A percentile compares a stretch with the other conserved stretches of the same genome.
Conservation (phyloP, 2,888 invertebrate species). For the Nemurella pictetii region DNA sequence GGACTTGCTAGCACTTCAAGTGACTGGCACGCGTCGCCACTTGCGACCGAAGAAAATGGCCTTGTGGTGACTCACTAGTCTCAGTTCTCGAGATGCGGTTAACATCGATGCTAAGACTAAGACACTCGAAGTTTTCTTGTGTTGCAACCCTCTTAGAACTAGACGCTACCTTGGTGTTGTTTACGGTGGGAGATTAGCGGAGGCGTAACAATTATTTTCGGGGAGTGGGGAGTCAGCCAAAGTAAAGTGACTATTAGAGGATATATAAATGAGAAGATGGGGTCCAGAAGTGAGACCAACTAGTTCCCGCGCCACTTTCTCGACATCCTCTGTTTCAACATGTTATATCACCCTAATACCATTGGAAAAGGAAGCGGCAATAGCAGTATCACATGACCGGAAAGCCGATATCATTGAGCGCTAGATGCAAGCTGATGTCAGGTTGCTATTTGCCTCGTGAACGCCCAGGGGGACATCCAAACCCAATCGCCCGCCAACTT, state of each 20-base stretch:
- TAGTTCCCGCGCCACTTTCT: slow-evolving; percentile 52
- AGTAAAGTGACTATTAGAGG: not conserved
- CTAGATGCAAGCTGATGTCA: not conserved
- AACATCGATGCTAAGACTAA: no score
- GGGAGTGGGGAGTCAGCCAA: not conserved
- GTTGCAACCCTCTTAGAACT: no score
- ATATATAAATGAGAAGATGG: not conserved
- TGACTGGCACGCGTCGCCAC: not conserved
- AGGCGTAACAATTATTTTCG: not conserved
- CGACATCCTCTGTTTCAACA: slow-evolving; percentile 49
- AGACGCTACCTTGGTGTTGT: not conserved
- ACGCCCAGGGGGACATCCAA: not conserved
- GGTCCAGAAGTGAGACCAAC: slow-evolving; percentile 20
- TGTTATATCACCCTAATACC: slow-evolving; percentile 37
- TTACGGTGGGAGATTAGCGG: not conserved
- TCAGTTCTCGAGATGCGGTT: no score
- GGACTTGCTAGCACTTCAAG: not conserved
- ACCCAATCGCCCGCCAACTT: not conserved
- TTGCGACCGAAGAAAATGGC: not conserved
- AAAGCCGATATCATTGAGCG: slow-evolving; percentile 31
- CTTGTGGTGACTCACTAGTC: no score
- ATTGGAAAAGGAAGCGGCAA: slow-evolving; percentile 40
- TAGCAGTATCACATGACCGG: slow-evolving; percentile 41
- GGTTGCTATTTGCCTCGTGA: not conserved
- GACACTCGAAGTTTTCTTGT: no score